Percentiles rank a stretch among this genome's conserved stretches.
Conservation (phyloP, 2,888 invertebrate genomes). For the Drosophila ustulata region DNA sequence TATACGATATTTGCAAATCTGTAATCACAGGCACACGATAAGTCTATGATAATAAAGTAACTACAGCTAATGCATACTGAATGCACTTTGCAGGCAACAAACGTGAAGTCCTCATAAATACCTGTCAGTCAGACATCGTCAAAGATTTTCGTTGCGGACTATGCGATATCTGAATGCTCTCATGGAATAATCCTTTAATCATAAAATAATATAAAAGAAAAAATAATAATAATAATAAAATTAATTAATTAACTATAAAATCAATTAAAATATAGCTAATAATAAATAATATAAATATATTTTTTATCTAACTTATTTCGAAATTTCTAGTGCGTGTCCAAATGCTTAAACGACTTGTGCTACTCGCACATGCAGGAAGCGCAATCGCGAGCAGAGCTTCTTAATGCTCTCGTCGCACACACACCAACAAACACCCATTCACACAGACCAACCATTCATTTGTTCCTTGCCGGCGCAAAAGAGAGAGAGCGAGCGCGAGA, state of each 20-base stretch:
- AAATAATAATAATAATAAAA: background rate
- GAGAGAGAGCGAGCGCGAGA: slow-evolving; percentile 5
- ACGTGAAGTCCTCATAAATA: slow-evolving; percentile 26
- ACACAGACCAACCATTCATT: slow-evolving; percentile 46
- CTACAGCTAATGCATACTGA: slow-evolving; percentile 14
- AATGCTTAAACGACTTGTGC: background rate
- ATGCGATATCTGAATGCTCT: slow-evolving; percentile 3
- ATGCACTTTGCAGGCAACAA: slow-evolving; percentile 9
- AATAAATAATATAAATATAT: background rate
- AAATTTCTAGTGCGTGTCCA: background rate
- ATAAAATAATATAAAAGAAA: background rate
- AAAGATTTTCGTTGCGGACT: background rate
- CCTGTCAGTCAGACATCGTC: slow-evolving; percentile 17
- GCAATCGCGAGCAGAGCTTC: slow-evolving; percentile 24
- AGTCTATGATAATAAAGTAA: slow-evolving; percentile 2
- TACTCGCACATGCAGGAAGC: slow-evolving; percentile 9
- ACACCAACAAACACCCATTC: slow-evolving; percentile 21
- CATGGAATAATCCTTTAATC: background rate
- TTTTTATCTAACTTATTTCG: background rate
- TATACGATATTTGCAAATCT: slow-evolving; percentile 4
- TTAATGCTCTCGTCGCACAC: slow-evolving; percentile 26
- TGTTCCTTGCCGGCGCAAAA: slow-evolving; percentile 36
- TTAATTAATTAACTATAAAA: too few species aligned
- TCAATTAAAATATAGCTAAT: background rate
- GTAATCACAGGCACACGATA: background rate